Percentiles rank a stretch among this genome's conserved stretches.
These are phyloP conservation scores for Todiramphus saurophagus DNA, from an alignment of 2,113 vertebrate species.

Conservation along the genomic window DNA sequence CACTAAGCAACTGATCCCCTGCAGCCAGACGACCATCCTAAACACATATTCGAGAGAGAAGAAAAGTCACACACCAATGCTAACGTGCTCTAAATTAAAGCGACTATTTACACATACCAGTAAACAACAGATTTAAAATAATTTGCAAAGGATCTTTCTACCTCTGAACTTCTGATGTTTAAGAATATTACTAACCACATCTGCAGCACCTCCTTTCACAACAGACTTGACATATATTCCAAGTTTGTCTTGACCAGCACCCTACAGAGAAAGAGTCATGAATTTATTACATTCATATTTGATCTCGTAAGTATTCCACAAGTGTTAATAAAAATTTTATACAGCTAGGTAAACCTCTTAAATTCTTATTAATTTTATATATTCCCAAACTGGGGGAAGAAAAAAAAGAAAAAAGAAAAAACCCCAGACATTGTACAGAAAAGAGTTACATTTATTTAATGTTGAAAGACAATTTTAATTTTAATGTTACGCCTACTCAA, in stretches of 20 bases:
- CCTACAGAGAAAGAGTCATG: slow-evolving; percentile 73
- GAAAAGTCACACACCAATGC: background rate
- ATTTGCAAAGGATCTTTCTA: background rate
- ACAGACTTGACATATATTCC: slow-evolving; percentile 99
- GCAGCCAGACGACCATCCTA: slow-evolving; percentile 95
- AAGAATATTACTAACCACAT: slow-evolving; percentile 82
- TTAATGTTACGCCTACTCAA: background rate
- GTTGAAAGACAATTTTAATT: background rate
- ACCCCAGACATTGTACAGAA: background rate
- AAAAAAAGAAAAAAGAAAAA: background rate
- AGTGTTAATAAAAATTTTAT: background rate
- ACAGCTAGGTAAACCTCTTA: background rate
- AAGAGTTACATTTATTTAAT: background rate
- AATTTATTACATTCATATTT: background rate
- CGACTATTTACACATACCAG: background rate
- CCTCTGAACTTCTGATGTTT: background rate
- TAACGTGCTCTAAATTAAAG: background rate
- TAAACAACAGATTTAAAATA: background rate
- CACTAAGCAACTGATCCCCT: slow-evolving; percentile 94
- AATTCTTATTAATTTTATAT: background rate
- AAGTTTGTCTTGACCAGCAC: slow-evolving; percentile 96
- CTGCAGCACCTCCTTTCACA: slow-evolving; percentile 96
- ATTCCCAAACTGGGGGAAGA: background rate
- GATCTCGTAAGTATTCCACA: background rate
- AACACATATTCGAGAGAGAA: background rate